Evolutionary conservation across 2,888 invertebrate species (phyloP).

Genomic region (Aphidoletes aphidimyza): DNA sequence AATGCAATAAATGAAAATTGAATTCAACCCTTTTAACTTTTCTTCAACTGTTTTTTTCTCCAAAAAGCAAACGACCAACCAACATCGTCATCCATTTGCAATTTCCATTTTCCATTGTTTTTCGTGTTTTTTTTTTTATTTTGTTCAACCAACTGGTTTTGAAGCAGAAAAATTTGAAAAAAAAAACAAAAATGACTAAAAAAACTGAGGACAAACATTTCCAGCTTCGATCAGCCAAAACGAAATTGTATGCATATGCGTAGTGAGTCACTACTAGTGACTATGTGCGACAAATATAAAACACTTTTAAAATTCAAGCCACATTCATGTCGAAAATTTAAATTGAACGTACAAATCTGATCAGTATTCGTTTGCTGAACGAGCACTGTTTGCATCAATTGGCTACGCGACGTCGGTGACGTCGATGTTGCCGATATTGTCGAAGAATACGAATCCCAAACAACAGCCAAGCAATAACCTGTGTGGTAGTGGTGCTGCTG

Average conservation of each 20-base stretch:
- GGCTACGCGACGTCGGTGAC: no score
- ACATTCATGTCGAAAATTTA: slow-evolving; percentile 25
- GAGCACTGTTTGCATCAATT: no score
- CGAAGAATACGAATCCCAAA: no score
- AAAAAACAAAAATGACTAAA: no score
- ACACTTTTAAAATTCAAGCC: not conserved
- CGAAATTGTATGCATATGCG: not conserved
- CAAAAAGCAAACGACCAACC: not conserved
- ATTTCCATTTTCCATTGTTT: slow-evolving; percentile 50
- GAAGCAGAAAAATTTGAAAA: no score
- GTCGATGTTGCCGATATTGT: no score
- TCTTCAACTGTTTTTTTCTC: not conserved
- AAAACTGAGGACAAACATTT: no score
- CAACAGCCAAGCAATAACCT: no score
- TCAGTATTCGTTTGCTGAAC: no score
- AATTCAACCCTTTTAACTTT: slow-evolving; percentile 32
- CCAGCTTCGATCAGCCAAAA: no score
- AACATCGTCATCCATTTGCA: slow-evolving; percentile 9
- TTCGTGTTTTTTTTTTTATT: not conserved
- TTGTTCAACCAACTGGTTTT: no score
- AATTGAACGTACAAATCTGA: not conserved
- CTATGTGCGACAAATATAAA: not conserved
- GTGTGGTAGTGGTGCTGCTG: no score
- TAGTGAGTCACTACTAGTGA: not conserved
- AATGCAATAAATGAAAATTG: slow-evolving; percentile 1